Evolutionary conservation across 2,113 vertebrate species (phyloP), one percentile per base, ranked within the genome.

Genomic region (Orthochromis indermauri): DNA sequence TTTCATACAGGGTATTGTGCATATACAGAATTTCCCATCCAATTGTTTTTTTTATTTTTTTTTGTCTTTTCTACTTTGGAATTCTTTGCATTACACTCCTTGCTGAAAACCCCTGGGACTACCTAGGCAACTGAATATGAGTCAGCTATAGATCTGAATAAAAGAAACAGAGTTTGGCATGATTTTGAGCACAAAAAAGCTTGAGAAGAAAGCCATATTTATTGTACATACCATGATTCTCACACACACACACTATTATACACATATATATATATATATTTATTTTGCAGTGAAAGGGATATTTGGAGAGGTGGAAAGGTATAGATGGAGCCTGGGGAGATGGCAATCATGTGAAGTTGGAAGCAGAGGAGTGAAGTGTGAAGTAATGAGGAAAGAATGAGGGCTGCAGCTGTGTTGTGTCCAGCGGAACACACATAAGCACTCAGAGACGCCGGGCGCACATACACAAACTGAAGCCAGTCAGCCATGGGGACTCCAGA

Each of bases 381-480:
- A 92, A 92, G 91, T 90, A 92, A 93, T 94, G 91, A 89, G 91
- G 91, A 90, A 91, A 92, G 86, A 87, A 91, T 71, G 89, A 91
- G 59, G 84, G 73, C 89, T 94, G 92, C 93, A 95, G 94, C 92
- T 94, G 93, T 86, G 90, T 26, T 12, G 51, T 89, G 90, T 93
- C 90, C 90, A 84, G 88, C 59, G 28, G 55, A 51, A 76, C 79
- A 80, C 76, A 57, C 82, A 59, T 84, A 53, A 31, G 71, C 33
- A 45, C 84, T 55, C 83, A 82, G 80, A 57, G 78, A 37, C 19
- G 16, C 82, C 84, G 0, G 19, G 53, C 37, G 51, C 79, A 83
- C 47, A 87, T 73, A 86, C 81, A 47, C 81, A 86, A 73, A 82
- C 73, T 4, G 14, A 59, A 81, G 82, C 13, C 88, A 88, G 90